A percentile compares a stretch with the other conserved stretches of the same genome.
phyloP scores from a whole-genome alignment of 2,113 vertebrate species.

The Lophura nycthemera region DNA sequence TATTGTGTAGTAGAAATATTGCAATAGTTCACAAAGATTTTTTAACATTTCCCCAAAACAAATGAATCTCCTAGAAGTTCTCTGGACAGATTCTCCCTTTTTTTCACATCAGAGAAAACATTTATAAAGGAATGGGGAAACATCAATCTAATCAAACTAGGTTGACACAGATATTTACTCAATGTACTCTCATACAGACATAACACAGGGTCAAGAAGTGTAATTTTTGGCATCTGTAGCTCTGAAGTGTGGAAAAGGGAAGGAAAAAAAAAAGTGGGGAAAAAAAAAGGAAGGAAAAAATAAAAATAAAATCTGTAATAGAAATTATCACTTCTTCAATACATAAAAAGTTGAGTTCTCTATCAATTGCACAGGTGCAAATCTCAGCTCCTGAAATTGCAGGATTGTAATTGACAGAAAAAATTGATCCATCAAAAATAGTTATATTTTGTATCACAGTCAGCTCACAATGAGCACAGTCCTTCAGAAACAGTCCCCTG shows the following conservation, averaged over 20 bases:
- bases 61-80: neutral
- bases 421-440: slow-evolving; percentile 5
- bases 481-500: slow-evolving; percentile 14
- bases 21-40: neutral
- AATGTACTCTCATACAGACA: neutral
- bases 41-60: neutral
- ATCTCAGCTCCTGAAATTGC: slow-evolving; percentile 1
- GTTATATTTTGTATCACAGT: neutral
- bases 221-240: neutral
- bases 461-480: neutral
- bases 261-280: too few species aligned
- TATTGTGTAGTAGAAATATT: neutral
- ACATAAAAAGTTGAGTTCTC: neutral
- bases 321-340: neutral
- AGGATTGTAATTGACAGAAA: neutral
- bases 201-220: neutral
- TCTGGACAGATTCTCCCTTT: neutral
- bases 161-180: neutral
- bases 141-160: neutral
- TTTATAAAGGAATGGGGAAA: neutral
- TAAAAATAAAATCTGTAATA: neutral
- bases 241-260: neutral
- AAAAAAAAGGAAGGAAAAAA: accelerated
- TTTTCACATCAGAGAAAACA: neutral
- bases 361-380: neutral